phyloP scores from a whole-genome alignment of 2,888 invertebrate genomes.

The Notodonta dromedarius region DNA sequence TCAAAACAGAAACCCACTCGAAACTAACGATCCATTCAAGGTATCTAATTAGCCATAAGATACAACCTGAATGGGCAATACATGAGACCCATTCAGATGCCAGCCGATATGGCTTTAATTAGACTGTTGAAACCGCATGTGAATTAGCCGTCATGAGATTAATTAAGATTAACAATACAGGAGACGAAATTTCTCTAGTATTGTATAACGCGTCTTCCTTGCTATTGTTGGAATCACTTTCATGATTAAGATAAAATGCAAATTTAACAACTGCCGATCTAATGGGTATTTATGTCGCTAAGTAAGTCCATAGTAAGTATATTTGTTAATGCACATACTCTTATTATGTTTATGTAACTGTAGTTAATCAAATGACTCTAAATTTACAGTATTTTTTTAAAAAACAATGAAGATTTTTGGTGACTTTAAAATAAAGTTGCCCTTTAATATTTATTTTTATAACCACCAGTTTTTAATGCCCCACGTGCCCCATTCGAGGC shows the following conservation, averaged over 20 bases:
- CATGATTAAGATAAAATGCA: too few relatives aligned
- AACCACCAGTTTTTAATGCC: conserved; percentile 18
- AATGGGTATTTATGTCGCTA: too few relatives aligned
- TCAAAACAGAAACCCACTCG: conserved; percentile 48
- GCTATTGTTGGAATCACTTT: background rate
- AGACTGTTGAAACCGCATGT: conserved; percentile 51
- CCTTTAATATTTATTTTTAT: background rate
- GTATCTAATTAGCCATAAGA: conserved; percentile 69
- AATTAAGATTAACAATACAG: conserved; percentile 40
- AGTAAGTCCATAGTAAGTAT: too few relatives aligned
- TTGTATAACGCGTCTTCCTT: conserved; percentile 20
- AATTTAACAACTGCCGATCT: too few relatives aligned
- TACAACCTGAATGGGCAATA: conserved; percentile 55
- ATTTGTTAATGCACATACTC: too few relatives aligned
- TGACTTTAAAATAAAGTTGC: background rate
- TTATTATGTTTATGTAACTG: too few relatives aligned
- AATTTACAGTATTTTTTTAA: too few relatives aligned
- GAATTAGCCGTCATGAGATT: conserved; percentile 47
- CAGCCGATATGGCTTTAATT: conserved; percentile 71
- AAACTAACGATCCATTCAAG: conserved; percentile 68
- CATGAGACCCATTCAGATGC: conserved; percentile 71
- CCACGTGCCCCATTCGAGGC: conserved; percentile 35
- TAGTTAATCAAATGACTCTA: background rate
- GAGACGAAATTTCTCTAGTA: conserved; percentile 18
- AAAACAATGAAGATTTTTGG: background rate